These are phyloP conservation scores for Sceloporus tristichus DNA, from an alignment of 2,113 vertebrate genomes.

Conservation along the genomic window DNA sequence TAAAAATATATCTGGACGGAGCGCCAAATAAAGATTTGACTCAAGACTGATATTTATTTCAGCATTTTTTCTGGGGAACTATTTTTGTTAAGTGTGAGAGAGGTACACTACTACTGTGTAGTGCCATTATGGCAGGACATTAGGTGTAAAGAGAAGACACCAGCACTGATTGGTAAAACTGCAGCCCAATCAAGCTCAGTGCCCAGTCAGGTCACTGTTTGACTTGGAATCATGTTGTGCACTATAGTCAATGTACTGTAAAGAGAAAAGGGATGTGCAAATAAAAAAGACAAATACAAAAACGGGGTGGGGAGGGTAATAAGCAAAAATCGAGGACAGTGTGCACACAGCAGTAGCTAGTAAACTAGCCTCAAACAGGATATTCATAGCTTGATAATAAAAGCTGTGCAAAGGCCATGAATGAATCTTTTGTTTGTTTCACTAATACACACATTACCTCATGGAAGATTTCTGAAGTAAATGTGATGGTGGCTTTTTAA, in stretches of 20 bases:
- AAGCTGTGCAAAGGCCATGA: conserved; percentile 84
- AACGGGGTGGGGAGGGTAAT: conserved; percentile 78
- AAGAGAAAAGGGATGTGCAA: conserved; percentile 97
- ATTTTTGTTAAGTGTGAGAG: conserved; percentile 67
- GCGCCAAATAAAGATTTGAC: conserved; percentile 93
- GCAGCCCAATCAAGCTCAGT: conserved; percentile 80
- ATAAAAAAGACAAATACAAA: conserved; percentile 78
- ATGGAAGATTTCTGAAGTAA: conserved; percentile 78
- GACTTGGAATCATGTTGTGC: conserved; percentile 93
- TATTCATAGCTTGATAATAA: conserved; percentile 85
- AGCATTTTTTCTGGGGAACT: conserved; percentile 79
- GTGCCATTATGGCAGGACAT: conserved; percentile 79
- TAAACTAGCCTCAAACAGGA: conserved; percentile 83
- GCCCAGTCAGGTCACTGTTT: conserved; percentile 78
- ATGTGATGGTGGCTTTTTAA: conserved; percentile 66
- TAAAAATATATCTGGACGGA: conserved; percentile 98
- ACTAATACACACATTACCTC: conserved; percentile 88
- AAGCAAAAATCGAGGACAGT: conserved; percentile 77
- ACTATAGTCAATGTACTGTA: conserved; percentile 98
- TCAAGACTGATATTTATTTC: conserved; percentile 88
- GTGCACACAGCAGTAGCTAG: conserved; percentile 81
- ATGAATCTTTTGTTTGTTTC: conserved; percentile 82
- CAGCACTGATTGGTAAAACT: conserved; percentile 82
- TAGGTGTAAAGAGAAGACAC: conserved; percentile 85
- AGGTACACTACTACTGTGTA: conserved; percentile 85